Evolutionary conservation across 2,888 invertebrate species (phyloP).

Genomic region (Nipponacmea schrenckii): DNA sequence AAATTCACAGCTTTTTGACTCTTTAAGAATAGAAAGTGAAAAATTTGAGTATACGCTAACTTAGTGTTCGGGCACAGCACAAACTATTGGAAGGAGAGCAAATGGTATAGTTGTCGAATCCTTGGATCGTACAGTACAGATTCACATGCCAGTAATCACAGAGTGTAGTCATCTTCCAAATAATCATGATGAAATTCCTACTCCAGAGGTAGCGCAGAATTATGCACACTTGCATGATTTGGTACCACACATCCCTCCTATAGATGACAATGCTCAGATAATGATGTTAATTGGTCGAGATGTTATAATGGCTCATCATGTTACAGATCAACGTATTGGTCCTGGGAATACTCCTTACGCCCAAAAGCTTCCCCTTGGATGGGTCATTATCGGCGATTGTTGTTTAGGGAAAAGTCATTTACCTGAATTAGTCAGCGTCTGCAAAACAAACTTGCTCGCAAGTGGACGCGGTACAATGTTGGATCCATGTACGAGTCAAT

Average conservation of each 20-base stretch:
- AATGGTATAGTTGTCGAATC: not conserved
- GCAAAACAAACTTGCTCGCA: constrained; percentile 20
- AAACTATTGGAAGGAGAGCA: not conserved
- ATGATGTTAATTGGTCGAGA: constrained; percentile 17
- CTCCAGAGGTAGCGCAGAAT: not conserved
- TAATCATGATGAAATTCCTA: not conserved
- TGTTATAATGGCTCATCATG: constrained; percentile 23
- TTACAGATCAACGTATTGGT: constrained; percentile 20
- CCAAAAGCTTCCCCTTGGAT: constrained; percentile 22
- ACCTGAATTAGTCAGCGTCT: constrained; percentile 15
- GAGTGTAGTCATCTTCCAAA: not conserved
- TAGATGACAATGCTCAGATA: not conserved
- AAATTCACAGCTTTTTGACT: not conserved
- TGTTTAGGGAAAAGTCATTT: constrained; percentile 23
- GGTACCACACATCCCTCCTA: not conserved
- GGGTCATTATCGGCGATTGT: constrained; percentile 23
- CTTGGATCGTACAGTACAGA: not conserved
- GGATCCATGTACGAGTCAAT: constrained; percentile 20
- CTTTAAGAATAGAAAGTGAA: not conserved
- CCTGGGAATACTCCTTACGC: constrained; percentile 22
- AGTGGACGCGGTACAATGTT: constrained; percentile 23
- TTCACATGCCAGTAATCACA: not conserved
- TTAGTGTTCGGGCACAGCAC: not conserved
- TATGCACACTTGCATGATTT: not conserved
- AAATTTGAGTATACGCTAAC: not conserved